A percentile compares a stretch with the other conserved stretches of the same genome.
Evolutionary conservation across 2,797 vertebrate species (phyloP).

Genomic region (Enteromius viviparus): DNA sequence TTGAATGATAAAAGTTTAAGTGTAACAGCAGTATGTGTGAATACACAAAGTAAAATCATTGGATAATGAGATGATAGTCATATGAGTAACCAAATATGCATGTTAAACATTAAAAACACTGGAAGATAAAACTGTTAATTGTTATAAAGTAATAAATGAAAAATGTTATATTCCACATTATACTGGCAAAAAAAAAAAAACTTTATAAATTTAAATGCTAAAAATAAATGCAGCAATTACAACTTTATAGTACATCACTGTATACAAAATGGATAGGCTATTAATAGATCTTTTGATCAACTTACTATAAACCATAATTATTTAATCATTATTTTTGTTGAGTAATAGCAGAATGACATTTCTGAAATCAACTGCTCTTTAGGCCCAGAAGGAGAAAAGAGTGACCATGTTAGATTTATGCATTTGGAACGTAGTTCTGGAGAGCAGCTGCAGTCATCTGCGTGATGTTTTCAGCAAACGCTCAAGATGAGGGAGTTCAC

Average conservation of each 20-base stretch:
- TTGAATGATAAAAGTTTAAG: background rate
- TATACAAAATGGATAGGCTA: background rate
- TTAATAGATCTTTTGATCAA: background rate
- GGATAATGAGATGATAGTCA: background rate
- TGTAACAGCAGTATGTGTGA: background rate
- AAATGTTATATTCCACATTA: background rate
- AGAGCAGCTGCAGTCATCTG: conserved; percentile 1
- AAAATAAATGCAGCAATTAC: background rate
- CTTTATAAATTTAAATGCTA: too few species aligned
- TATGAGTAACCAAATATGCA: background rate
- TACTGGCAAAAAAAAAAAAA: background rate
- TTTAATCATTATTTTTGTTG: background rate
- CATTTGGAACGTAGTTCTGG: conserved; percentile 1
- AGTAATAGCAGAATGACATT: background rate
- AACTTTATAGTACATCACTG: background rate
- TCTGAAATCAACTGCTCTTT: background rate
- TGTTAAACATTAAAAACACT: background rate
- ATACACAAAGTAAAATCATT: background rate
- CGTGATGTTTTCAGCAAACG: conserved; percentile 8
- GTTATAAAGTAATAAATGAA: background rate
- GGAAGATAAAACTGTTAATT: background rate
- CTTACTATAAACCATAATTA: background rate
- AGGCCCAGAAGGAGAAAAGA: background rate
- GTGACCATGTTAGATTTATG: conserved; percentile 14
- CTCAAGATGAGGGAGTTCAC: background rate